These are phyloP conservation scores for Flexamia atlantica DNA, from an alignment of 2,888 invertebrate genomes.

Conservation along the genomic window DNA sequence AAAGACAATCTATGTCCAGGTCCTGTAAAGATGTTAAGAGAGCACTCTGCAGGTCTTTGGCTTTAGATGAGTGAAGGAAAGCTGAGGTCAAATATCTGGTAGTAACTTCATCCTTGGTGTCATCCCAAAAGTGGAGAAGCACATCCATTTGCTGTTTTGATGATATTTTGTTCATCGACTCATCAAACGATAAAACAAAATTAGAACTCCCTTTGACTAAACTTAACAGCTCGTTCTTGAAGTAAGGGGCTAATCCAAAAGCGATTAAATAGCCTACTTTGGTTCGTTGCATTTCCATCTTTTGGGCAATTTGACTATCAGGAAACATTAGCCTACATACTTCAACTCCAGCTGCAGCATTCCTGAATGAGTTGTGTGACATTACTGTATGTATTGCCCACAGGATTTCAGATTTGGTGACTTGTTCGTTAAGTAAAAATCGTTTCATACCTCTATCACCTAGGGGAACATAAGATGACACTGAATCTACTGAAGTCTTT, in stretches of 20 bases:
- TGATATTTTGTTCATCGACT: slow-evolving; percentile 28
- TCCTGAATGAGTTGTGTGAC: slow-evolving; percentile 28
- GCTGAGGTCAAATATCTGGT: slow-evolving; percentile 18
- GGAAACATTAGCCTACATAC: slow-evolving; percentile 13
- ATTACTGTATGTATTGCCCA: slow-evolving; percentile 22
- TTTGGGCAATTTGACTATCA: slow-evolving; percentile 18
- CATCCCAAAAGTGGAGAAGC: neutral
- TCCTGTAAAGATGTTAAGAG: neutral
- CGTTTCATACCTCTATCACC: slow-evolving; percentile 30
- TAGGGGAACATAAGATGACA: neutral
- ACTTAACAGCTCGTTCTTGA: slow-evolving; percentile 14
- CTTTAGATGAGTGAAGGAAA: neutral
- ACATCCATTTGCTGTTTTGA: slow-evolving; percentile 14
- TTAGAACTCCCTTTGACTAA: neutral
- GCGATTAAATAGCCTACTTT: slow-evolving; percentile 15
- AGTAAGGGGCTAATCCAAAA: slow-evolving; percentile 27
- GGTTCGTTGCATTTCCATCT: slow-evolving; percentile 41
- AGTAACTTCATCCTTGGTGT: neutral
- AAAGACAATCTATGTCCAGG: neutral
- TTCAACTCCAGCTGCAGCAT: slow-evolving; percentile 28
- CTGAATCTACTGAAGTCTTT: too few species aligned
- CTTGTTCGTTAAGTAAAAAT: neutral
- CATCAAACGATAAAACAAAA: slow-evolving; percentile 42
- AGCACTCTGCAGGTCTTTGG: neutral
- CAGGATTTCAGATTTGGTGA: slow-evolving; percentile 27